Evolutionary conservation across 2,888 invertebrate species (phyloP), one percentile per base, ranked within the genome.

Genomic region (Lasiommata megera): DNA sequence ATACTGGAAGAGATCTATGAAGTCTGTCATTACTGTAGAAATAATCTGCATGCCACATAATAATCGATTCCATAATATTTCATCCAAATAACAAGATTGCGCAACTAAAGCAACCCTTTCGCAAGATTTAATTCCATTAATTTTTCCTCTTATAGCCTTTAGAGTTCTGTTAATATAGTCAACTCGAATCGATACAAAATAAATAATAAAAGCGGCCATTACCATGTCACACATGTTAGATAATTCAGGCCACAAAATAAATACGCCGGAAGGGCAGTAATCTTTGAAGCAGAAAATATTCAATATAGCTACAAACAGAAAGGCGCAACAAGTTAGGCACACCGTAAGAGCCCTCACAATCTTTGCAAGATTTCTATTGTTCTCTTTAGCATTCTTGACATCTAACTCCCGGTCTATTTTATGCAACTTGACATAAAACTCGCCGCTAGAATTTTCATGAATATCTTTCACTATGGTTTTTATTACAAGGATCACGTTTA

Each of bases 391-490:
- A 1, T 73, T 64, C 3, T 63, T 69, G 62, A 76, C 72, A 48
- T 72, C 70, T 1, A 86, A 50, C 17, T 60, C 61, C 8, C 79
- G 71, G 55, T 85, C 82, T 28, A 84, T 71, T 66, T 70, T 82
- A 61, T 85, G 85, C 29, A 85, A 62, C 52, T 82, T 84, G 0
- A 85, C 81, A 54, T 77, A 84, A 6, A 85, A 63, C 60, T 77
- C 71, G 47, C 77, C 72, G 53, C 60, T 64, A 8, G 56, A 41
- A 28, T 60, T 54, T 31, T 58, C 47, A 3, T 66, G 58, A 6
- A 46, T 14, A n/a, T 46, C 46, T 6, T 16, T 29, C 1, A 23
- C 43, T 29, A 72, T 67, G 54, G 74, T 80, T 44, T 67, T 68
- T 61, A 68, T 73, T 1, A 75, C 67, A 9, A 76, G 60, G 23